Evolutionary conservation across 2,797 vertebrate species (phyloP).

Genomic region (Zenarchopterus dispar): DNA sequence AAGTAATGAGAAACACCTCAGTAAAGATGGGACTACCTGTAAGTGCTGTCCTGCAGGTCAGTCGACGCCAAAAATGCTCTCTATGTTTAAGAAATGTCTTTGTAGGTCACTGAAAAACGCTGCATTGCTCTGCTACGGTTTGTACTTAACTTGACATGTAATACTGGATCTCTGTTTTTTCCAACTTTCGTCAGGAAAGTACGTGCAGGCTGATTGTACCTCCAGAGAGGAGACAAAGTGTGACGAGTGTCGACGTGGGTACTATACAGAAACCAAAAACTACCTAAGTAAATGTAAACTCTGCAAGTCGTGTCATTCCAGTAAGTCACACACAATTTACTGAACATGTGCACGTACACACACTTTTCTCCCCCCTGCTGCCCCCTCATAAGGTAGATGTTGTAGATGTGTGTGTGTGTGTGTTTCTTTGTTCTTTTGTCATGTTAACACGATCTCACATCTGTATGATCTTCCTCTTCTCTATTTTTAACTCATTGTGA

Average conservation of each 20-base stretch:
- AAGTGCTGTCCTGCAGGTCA: constrained; percentile 64
- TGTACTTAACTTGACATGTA: background rate
- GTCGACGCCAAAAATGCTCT: constrained; percentile 21
- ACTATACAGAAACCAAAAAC: constrained; percentile 48
- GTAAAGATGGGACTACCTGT: constrained; percentile 35
- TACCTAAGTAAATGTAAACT: fast-evolving
- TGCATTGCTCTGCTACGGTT: too few relatives aligned
- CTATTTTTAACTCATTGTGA: too few relatives aligned
- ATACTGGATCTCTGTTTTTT: background rate
- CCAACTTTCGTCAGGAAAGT: constrained; percentile 45
- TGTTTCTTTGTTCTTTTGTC: too few relatives aligned
- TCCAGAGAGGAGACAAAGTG: background rate
- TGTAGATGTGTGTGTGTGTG: too few relatives aligned
- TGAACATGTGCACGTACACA: background rate
- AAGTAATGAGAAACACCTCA: fast-evolving
- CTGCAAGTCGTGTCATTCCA: constrained; percentile 43
- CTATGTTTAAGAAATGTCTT: background rate
- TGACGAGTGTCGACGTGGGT: background rate
- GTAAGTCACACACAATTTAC: constrained; percentile 54
- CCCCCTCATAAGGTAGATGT: too few relatives aligned
- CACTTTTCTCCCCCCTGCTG: background rate
- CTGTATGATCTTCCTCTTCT: too few relatives aligned
- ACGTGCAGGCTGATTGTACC: constrained; percentile 21
- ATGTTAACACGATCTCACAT: too few relatives aligned
- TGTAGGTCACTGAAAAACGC: background rate